Conservation (phyloP, 2,113 vertebrate genomes). For the Gymnogyps californianus region DNA sequence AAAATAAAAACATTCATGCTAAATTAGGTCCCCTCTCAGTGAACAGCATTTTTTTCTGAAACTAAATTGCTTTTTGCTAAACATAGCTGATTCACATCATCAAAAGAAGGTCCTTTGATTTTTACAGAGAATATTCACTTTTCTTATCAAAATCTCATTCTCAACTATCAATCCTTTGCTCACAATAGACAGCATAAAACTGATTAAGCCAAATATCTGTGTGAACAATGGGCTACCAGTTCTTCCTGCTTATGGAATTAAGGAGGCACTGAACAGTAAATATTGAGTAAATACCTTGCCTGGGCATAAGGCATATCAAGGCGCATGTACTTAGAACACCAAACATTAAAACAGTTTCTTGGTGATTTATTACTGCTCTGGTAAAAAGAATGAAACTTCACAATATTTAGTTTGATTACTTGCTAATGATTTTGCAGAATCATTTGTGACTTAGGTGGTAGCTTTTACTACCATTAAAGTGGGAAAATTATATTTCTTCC, state of each 20-base stretch:
- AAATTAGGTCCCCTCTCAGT: neutral
- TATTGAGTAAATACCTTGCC: neutral
- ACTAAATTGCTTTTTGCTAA: neutral
- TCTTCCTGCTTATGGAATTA: neutral
- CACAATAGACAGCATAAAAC: neutral
- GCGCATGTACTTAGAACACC: neutral
- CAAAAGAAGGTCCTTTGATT: neutral
- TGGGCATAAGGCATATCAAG: neutral
- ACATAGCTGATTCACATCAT: neutral
- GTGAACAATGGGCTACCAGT: neutral
- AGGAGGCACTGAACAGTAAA: neutral
- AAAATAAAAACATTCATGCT: neutral
- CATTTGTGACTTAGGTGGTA: neutral
- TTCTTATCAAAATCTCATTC: neutral
- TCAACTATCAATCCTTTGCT: neutral
- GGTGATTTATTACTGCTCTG: neutral
- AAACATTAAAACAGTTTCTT: neutral
- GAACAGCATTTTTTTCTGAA: neutral
- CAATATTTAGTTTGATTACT: neutral
- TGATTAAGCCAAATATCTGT: neutral
- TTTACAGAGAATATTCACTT: neutral
- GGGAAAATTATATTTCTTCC: neutral
- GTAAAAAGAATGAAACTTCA: neutral
- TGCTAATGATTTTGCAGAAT: neutral
- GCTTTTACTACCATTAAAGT: neutral